Evolutionary conservation across 2,113 vertebrate genomes (phyloP).

Genomic region (Albula glossodonta): DNA sequence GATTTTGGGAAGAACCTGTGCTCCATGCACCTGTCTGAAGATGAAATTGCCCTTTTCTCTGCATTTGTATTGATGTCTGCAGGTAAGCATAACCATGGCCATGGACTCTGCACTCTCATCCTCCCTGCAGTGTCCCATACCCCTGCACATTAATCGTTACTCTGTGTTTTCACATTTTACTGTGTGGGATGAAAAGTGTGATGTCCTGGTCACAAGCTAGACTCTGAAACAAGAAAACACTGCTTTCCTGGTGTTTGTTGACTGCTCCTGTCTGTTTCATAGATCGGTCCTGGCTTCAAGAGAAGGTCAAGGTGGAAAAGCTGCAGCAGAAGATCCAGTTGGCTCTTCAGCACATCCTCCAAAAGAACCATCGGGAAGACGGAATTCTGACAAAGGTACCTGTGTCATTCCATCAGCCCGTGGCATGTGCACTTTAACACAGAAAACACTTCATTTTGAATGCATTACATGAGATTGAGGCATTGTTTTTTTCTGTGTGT

Average conservation of each 20-base stretch:
- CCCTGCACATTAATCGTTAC: too few relatives aligned
- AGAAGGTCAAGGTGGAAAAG: slow-evolving; percentile 91
- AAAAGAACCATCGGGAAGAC: slow-evolving; percentile 90
- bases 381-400: slow-evolving; percentile 84
- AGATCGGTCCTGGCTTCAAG: slow-evolving; percentile 94
- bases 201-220: not conserved
- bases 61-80: slow-evolving; percentile 88
- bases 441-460: not conserved
- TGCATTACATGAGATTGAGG: not conserved
- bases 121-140: too few relatives aligned
- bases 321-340: slow-evolving; percentile 90
- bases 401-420: not conserved
- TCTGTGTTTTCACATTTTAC: too few relatives aligned
- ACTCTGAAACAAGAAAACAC: too few relatives aligned
- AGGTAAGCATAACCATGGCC: slow-evolving; percentile 67
- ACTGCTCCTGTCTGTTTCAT: not conserved
- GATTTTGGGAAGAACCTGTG: slow-evolving; percentile 90
- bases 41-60: slow-evolving; percentile 91
- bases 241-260: not conserved
- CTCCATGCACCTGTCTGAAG: slow-evolving; percentile 86
- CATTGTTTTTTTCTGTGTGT: not conserved
- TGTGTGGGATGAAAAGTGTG: too few relatives aligned
- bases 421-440: not conserved
- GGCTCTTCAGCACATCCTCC: slow-evolving; percentile 86
- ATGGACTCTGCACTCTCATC: too few relatives aligned